phyloP scores from a whole-genome alignment of 92 coral and sea anemone species.

The Metridium senile region DNA sequence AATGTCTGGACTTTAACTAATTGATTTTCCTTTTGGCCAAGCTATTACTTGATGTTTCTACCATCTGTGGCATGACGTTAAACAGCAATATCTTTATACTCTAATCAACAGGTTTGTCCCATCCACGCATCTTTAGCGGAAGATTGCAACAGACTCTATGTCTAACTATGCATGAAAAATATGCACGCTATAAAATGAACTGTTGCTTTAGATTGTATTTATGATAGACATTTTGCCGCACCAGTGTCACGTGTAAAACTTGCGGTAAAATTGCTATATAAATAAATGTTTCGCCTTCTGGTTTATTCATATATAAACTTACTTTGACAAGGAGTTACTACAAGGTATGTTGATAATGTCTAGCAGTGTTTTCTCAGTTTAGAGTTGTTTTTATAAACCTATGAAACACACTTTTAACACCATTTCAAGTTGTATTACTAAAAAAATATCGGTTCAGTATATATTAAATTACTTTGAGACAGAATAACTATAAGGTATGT shows the following conservation, averaged over 20 bases:
- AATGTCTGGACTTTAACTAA: conserved; percentile 2
- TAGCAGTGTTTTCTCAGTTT: not conserved
- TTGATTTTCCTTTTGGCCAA: not conserved
- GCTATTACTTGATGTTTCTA: not conserved
- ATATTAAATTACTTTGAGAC: too few relatives aligned
- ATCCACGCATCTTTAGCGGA: too few relatives aligned
- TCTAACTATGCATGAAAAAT: not conserved
- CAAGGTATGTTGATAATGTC: not conserved
- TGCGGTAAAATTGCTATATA: not conserved
- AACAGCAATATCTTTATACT: too few relatives aligned
- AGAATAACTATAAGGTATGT: not conserved
- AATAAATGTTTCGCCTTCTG: not conserved
- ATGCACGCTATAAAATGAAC: too few relatives aligned
- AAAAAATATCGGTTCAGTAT: too few relatives aligned
- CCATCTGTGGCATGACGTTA: conserved; percentile 6
- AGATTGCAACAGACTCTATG: too few relatives aligned
- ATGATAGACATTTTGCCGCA: not conserved
- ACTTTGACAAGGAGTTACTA: not conserved
- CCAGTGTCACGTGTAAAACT: not conserved
- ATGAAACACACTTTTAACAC: not conserved
- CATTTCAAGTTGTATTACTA: too few relatives aligned
- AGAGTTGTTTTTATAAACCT: not conserved
- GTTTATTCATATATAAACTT: not conserved
- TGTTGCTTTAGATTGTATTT: not conserved
- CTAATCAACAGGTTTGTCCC: conserved; percentile 4